Evolutionary conservation across 1,140 invertebrate species (phyloP).

Genomic region (Proctacanthus coquilletti): DNA sequence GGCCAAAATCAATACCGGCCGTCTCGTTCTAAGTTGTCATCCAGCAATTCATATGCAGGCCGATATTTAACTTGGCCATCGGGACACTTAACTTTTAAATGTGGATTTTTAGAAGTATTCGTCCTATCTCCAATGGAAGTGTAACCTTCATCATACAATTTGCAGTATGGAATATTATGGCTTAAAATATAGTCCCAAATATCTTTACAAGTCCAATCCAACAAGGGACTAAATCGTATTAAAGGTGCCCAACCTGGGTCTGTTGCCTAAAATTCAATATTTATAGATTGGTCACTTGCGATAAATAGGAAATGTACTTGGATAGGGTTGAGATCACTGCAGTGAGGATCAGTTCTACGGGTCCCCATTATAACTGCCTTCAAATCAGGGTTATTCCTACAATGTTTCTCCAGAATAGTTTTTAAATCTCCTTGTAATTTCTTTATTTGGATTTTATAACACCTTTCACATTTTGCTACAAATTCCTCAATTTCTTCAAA

Average conservation of each 20-base stretch:
- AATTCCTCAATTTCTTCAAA: constrained; percentile 81
- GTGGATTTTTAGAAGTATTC: constrained; percentile 68
- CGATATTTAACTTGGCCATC: constrained; percentile 39
- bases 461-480: constrained; percentile 48
- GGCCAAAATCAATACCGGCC: too few species aligned
- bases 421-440: constrained; percentile 58
- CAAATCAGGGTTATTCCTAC: constrained; percentile 45
- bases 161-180: constrained; percentile 71
- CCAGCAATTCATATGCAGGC: constrained; percentile 64
- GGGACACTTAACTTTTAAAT: constrained; percentile 37
- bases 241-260: constrained; percentile 77
- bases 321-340: constrained; percentile 45
- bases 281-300: neutral
- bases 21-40: constrained; percentile 52
- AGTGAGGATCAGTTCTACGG: constrained; percentile 67
- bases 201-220: constrained; percentile 79
- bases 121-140: constrained; percentile 68
- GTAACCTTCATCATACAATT: constrained; percentile 78
- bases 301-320: constrained; percentile 36
- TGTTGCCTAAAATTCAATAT: constrained; percentile 42
- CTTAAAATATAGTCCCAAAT: constrained; percentile 76
- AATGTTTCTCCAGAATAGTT: constrained; percentile 42
- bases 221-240: constrained; percentile 71
- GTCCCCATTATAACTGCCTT: constrained; percentile 82
- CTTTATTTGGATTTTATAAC: constrained; percentile 57